A percentile compares a stretch with the other conserved stretches of the same genome.
Conservation (phyloP, 1,140 invertebrate species). For the Drosophila jambulina region DNA sequence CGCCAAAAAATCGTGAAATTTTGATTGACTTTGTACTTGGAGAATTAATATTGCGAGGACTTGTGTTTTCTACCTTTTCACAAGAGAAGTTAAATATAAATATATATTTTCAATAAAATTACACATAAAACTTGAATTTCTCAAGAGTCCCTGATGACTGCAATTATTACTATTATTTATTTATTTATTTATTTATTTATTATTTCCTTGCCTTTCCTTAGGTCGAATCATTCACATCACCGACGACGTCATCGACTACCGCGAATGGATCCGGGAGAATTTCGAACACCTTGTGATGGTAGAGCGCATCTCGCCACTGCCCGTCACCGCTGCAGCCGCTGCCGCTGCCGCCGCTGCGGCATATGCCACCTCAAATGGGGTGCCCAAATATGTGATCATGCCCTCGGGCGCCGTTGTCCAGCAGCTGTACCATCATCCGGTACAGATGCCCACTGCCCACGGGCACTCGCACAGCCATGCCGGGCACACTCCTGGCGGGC, state of each 20-base stretch:
- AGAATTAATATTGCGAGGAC: too few relatives aligned
- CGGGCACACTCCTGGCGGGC: slow-evolving; percentile 36
- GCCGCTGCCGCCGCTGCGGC: slow-evolving; percentile 41
- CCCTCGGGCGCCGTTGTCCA: slow-evolving; percentile 62
- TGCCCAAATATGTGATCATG: slow-evolving; percentile 71
- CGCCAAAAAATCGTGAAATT: too few relatives aligned
- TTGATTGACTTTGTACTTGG: too few relatives aligned
- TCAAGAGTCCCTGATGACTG: neutral
- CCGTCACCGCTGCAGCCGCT: slow-evolving; percentile 28
- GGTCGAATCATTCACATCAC: slow-evolving; percentile 96
- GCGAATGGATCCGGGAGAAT: slow-evolving; percentile 90
- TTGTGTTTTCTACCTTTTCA: too few relatives aligned
- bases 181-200: too few relatives aligned
- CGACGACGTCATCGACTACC: slow-evolving; percentile 96
- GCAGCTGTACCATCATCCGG: slow-evolving; percentile 72
- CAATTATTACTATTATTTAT: neutral
- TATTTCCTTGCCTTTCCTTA: neutral
- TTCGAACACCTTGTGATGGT: slow-evolving; percentile 74
- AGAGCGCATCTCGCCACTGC: slow-evolving; percentile 69
- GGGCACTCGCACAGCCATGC: slow-evolving; percentile 25
- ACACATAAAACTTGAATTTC: too few relatives aligned
- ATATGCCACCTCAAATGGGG: slow-evolving; percentile 59
- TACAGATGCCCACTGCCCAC: slow-evolving; percentile 38
- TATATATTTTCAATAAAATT: too few relatives aligned
- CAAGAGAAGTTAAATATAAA: too few relatives aligned